Percentiles rank a stretch among this genome's conserved stretches.
Evolutionary conservation across 2,888 invertebrate genomes (phyloP).

Genomic region (Tipula confusa): DNA sequence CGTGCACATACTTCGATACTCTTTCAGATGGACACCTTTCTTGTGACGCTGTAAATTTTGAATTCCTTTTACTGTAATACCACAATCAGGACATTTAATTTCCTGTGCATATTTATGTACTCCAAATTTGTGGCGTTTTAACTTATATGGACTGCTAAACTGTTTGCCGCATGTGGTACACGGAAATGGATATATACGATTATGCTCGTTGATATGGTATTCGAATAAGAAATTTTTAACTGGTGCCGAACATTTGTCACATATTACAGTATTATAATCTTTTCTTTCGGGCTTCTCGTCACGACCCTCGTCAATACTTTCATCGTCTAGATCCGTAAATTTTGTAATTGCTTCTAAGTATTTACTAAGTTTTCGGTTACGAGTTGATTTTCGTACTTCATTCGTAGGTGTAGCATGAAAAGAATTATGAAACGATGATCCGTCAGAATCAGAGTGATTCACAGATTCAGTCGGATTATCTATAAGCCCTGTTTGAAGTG

Average conservation of each 20-base stretch:
- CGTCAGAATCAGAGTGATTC: not conserved
- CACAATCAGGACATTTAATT: not conserved
- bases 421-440: not conserved
- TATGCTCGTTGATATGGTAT: constrained; percentile 3
- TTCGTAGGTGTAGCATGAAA: not conserved
- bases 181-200: not conserved
- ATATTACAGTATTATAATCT: not conserved
- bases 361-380: not conserved
- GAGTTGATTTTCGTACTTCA: not conserved
- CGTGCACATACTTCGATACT: not conserved
- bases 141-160: not conserved
- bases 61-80: not conserved
- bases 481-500: not conserved
- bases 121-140: not conserved
- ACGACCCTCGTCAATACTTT: not conserved
- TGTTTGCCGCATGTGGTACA: not conserved
- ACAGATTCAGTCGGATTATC: not conserved
- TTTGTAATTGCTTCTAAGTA: not conserved
- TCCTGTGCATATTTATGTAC: not conserved
- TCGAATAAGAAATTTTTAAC: not conserved
- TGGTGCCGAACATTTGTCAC: not conserved
- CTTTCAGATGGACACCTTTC: not conserved
- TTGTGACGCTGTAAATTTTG: constrained; percentile 5
- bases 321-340: not conserved
- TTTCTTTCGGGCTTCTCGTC: not conserved